phyloP scores from a whole-genome alignment of 2,888 invertebrate species.

The Drosophila sordidula region DNA sequence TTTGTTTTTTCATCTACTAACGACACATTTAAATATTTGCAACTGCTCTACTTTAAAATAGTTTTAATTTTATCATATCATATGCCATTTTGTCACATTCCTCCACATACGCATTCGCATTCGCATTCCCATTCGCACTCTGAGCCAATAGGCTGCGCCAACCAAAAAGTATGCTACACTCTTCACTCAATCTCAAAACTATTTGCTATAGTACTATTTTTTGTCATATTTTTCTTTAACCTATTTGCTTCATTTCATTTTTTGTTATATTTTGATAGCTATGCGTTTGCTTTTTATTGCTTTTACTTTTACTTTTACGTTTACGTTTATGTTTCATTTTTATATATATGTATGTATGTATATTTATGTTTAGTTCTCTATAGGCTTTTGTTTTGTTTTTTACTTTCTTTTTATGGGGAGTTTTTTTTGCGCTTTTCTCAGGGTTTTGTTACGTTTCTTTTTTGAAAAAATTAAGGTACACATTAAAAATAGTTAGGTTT shows the following conservation, averaged over 20 bases:
- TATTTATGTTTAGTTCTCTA: constrained; percentile 54
- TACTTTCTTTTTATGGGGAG: constrained; percentile 36
- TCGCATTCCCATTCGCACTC: constrained; percentile 18
- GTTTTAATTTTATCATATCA: constrained; percentile 55
- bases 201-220: constrained; percentile 48
- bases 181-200: constrained; percentile 56
- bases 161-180: constrained; percentile 64
- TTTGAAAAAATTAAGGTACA: constrained; percentile 78
- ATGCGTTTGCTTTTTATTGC: constrained; percentile 78
- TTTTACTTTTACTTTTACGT: constrained; percentile 56
- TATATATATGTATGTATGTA: constrained; percentile 49
- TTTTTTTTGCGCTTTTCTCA: constrained; percentile 50
- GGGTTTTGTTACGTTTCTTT: constrained; percentile 60
- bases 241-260: constrained; percentile 48
- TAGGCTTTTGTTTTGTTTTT: constrained; percentile 42
- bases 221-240: constrained; percentile 55
- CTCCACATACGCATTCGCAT: constrained; percentile 17
- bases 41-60: constrained; percentile 80
- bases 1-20: constrained; percentile 62
- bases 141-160: constrained; percentile 66
- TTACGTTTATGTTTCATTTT: constrained; percentile 48
- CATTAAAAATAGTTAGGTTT: constrained; percentile 83
- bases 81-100: constrained; percentile 50
- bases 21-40: constrained; percentile 81
- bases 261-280: constrained; percentile 68